Evolutionary conservation across 1,140 invertebrate species (phyloP), one percentile per base, ranked within the genome.

Genomic region (Diploscapter pachys): DNA sequence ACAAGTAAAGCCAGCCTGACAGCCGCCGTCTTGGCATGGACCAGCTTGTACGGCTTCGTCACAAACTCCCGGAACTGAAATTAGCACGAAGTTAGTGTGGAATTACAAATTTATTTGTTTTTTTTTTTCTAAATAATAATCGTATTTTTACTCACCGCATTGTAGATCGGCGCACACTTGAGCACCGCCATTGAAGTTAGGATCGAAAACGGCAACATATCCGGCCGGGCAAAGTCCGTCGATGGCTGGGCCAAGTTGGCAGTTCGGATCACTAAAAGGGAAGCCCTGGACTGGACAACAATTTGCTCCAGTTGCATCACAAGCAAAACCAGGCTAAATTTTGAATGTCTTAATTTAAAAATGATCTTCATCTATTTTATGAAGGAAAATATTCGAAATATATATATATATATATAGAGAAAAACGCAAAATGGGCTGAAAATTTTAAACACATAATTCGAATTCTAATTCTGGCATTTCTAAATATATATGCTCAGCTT

Each of bases 251-350:
- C 79, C 78, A 66, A 80, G 52, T 66, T 76, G 73, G 73, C 57
- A 68, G 4, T 51, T 55, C 9, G 53, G 48, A 78, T 76, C 1
- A 0, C 31, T 31, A 31, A 0, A 31, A 31, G 0, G 0, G 31
- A 31, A 31, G 31, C 31, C 31, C 63, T 68, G 54, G 51, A 67
- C 75, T 51, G 82, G 82, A 52, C 82, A 83, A 71, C 82, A 83
- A 65, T 73, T 78, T 65, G 81, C 77, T 63, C 80, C 73, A 50
- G 75, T 75, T 6, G 76, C 73, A 64, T 83, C 83, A 61, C 82
- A 83, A 50, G 74, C 70, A 63, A 80, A 81, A 59, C 82, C 82
- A 50, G 81, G 77, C 55, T 80, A 72, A 31, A 31, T 31, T 31
- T 31, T 31, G 31, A 31, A 31, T 31, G 31, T 31, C 31, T 31